Conservation (phyloP, 2,797 vertebrate species). For the Enteromius argenteus region DNA sequence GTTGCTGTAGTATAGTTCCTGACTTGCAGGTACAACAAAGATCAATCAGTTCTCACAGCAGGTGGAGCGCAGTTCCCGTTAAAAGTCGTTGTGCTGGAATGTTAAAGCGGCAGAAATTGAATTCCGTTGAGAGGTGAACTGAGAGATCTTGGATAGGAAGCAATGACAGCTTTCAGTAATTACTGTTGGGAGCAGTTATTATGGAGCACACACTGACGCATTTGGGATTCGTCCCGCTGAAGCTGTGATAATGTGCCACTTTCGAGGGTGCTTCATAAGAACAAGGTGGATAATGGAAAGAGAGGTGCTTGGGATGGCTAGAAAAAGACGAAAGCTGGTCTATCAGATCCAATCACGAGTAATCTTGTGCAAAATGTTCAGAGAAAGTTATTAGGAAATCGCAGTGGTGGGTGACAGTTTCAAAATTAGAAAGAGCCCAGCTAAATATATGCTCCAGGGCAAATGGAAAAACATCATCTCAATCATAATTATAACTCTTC, state of each 20-base stretch:
- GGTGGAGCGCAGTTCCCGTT: neutral
- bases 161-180: conserved; percentile 57
- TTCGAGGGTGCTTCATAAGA: conserved; percentile 44
- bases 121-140: conserved; percentile 47
- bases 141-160: conserved; percentile 47
- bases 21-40: conserved; percentile 1
- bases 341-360: neutral
- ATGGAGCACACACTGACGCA: conserved; percentile 51
- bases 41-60: conserved; percentile 20
- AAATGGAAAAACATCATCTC: neutral
- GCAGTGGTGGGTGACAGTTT: neutral
- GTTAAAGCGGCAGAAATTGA: conserved; percentile 36
- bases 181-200: conserved; percentile 54
- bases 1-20: neutral
- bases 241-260: conserved; percentile 44
- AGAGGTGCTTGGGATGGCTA: neutral
- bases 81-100: conserved; percentile 33
- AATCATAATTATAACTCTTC: conserved; percentile 2
- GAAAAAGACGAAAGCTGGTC: conserved; percentile 15
- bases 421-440: conserved; percentile 12
- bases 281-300: conserved; percentile 25
- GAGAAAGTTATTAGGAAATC: conserved; percentile 7
- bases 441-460: conserved; percentile 15
- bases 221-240: conserved; percentile 46
- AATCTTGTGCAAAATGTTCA: conserved; percentile 1